Base-by-base conservation (phyloP, 1,140 invertebrate genomes). In the Drosophila chauvacae region DNA sequence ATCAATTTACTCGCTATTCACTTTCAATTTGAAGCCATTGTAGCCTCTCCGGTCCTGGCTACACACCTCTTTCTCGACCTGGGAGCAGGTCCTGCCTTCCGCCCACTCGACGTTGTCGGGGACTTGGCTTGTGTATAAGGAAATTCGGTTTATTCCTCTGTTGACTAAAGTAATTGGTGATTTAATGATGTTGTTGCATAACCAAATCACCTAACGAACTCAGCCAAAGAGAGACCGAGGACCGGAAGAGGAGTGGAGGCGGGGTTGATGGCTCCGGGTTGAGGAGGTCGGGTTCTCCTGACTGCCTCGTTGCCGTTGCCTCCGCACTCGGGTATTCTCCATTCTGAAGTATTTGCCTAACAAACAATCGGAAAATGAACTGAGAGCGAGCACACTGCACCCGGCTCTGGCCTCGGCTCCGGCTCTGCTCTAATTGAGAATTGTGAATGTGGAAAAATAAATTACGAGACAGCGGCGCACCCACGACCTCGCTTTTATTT, bases 141-240 rank as follows among this genome's bases (percentile, higher is more conserved):
- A 90, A 90, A 90, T 90, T 90, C 64, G 79, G 78, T 90, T 90
- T 81, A 84, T 85, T 90, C 68, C 81, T 85, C 81, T 90, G 85
- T 90, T 90, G 85, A 90, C 85, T 90, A 81, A 85, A 90, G 85
- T 90, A 90, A 90, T 90, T 90, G 85, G 85, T 90, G 85, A 90
- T 90, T 90, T 90, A 90, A 90, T 90, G 85, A 90, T 90, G 85
- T 90, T 90, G 85, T 85, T 90, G 85, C 85, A 90, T 90, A 90
- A 90, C 85, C 85, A 90, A 90, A 90, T 90, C 85, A 90, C 85
- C 85, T 90, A 90, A 90, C 85, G 85, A 90, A 90, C 62, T 77
- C 75, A 72, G 55, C 53, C 69, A 50, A 39, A 48, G 26, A 47
- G 44, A 48, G 66, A 33, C 41, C 33, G 9, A 48, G 16, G 56